Base-by-base conservation (phyloP, 2,113 vertebrate genomes). In the Malurus melanocephalus region DNA sequence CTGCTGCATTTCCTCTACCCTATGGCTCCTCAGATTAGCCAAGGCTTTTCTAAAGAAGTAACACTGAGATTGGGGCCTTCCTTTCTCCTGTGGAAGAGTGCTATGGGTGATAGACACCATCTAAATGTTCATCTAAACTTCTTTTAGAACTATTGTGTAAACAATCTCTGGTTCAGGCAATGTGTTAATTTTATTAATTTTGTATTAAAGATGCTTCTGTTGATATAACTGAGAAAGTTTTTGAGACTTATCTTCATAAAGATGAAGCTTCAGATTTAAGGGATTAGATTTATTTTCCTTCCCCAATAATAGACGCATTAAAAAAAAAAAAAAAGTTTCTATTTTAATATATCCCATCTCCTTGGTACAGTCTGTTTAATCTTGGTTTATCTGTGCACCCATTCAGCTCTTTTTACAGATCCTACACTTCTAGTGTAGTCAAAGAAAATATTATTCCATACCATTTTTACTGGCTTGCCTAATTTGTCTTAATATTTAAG, bases 401-500 rank as follows among this genome's bases (percentile, higher is more conserved):
- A 11, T 46, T 84, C 12, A 45, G 6, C 0, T 61, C 7, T 65
- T 62, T 74, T 3, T 57, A 40, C 16, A 61, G 14, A 74, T 43
- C 7, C 6, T 74, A 42, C 1, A 42, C 1, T 49, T 52, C 2
- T 35, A n/a, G 3, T 35, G 1, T 32, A 2, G 4, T 42, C 0
- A 4, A 78, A 74, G 6, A 69, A 72, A 82, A 45, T 18, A 64
- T 60, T 77, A 53, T 57, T 48, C 4, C 7, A 46, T 66, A 33
- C 1, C 0, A 21, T 43, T 83, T 84, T 69, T 12, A 16, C 18
- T 40, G 7, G 5, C 7, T 75, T 77, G 4, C 42, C 11, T 80
- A 32, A n/a, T 21, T 30, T n/a, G 11, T 5, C 7, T 52, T 65
- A 83, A 57, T 35, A 73, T 72, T 87, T 85, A 59, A n/a, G 4